Base-by-base conservation (phyloP, 92 coral and sea anemone species). In the Epizoanthus ramosus region DNA sequence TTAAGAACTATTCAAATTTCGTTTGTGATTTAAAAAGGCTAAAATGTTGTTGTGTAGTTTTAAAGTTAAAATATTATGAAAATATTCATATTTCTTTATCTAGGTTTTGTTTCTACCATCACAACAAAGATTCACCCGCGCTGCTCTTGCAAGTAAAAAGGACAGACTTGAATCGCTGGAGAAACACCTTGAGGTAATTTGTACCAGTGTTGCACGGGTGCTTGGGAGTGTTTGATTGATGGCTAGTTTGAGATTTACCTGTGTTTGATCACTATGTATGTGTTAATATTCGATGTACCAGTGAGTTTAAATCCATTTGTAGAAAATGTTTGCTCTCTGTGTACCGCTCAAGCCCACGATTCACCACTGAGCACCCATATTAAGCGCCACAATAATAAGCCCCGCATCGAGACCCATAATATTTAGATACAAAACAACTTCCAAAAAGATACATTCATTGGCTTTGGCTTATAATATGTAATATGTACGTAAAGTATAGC, bases 71-170 rank as follows among this genome's bases (percentile, higher is more conserved):
- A 37, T 37, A 37, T 37, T 37, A 37, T 37, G 43, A 37, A 2
- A 37, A 37, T 37, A 37, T 37, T 37, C 43, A 2, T 37, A 3
- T 37, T 37, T 37, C 43, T 6, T 37, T 37, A 37, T 67, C 52
- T 52, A 96, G 99, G 99, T 96, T 10, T 76, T 96, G 90, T 96
- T 96, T 73, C 80, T 96, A 45, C 99, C 99, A 4, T 89, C 99
- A 28, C 99, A 96, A 81, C 97, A 94, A 87, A 84, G 99, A 70
- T 96, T 86, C 80, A 96, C 99, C 4, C 85, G 99, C 63, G 99
- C 99, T 18, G 99, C 99, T 15, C 88, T 96, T 74, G 99, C 99
- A 54, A 96, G 98, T 79, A 96, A 96, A 75, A 96, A 96, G 75
- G 99, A 96, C 88, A 87, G 98, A 83, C 83, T 96, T 70, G 99